Evolutionary conservation across 2,113 vertebrate genomes (phyloP), one percentile per base, ranked within the genome.

Genomic region (Tautogolabrus adspersus): DNA sequence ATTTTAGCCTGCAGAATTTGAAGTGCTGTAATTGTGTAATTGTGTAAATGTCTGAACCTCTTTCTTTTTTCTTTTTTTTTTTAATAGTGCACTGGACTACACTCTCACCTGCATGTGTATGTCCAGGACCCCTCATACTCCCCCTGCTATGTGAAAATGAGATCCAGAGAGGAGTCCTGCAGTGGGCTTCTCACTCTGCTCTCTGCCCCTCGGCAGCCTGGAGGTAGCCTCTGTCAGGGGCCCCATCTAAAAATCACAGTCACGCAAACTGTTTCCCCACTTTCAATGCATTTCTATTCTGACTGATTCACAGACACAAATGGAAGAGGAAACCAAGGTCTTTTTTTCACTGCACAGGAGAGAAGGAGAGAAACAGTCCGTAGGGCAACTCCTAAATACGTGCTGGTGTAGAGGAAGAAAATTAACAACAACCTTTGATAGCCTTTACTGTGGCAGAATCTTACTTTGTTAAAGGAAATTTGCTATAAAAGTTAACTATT

Each of bases 141-240:
- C 85, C 88, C 85, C 89, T 72, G 81, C 90, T 73, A 89, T 87
- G 93, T 92, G 92, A 90, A 93, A 92, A 93, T 93, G 87, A 91
- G 89, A 86, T 87, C 88, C 87, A 90, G 92, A 87, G 82, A 86
- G 82, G 79, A 84, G 80, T 72, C 89, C 86, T 82, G 86, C 68
- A 34, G 89, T 73, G 84, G 87, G 78, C 83, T 79, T 89, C 90
- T 89, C 86, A 81, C 87, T 89, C 86, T 67, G 55, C 66, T 52
- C 82, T 87, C 86, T 77, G 72, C 70, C 63, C 87, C 78, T 80
- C 87, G n/a, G 34, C 75, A 89, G 86, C 86, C 87, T 84, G 83
- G 64, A 88, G 68, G 75, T 75, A 69, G 83, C 72, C 79, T 81
- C 87, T 81, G 67, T 83, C 87, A 89, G 89, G 87, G 89, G 80